Base-by-base conservation (phyloP, 1,140 invertebrate species). In the Kradibia gibbosae region DNA sequence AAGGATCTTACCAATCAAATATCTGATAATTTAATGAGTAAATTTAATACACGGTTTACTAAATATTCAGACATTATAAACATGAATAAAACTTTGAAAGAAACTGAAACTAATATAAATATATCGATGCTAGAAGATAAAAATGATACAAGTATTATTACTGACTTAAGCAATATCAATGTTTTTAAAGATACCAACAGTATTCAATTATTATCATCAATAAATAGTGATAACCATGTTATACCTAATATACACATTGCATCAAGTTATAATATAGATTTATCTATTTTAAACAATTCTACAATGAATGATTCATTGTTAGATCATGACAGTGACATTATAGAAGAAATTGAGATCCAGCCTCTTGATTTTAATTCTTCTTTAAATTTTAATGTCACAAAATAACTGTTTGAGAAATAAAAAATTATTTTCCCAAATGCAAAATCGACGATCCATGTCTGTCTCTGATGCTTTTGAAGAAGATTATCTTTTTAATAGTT, bases 231-330 rank as follows among this genome's bases (percentile, higher is more conserved):
- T 65, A 75, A 60, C n/a, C 65, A 57, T n/a, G 20, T 39, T 60
- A 39, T 83, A 72, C 80, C 65, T 67, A 53, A 11, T 20, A 70
- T 79, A 7, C 13, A 60, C 42, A n/a, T 85, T 50, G 62, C n/a
- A 48, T n/a, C 82, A 1, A 57, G 78, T 20, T 65, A 57, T 13
- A 67, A 65, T 62, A 20, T 42, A 20, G 80, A 88, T 57, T 82
- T 82, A 36, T 89, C 88, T 0, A 87, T 89, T 72, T 81, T 90
- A 50, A 86, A 86, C 78, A 80, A 85, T 2, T 89, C 88, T 13
- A 76, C 82, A 3, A 86, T 90, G 88, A 86, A 90, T 28, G 89
- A 90, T 78, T 86, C 84, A 0, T 83, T 90, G 8, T 85, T 86
- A 13, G 86, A 86, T 28, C 28, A 55, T n/a, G 57, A 60, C 39